Base-by-base conservation (phyloP, 2,888 invertebrate genomes). In the Eueremaeus valkanovi region DNA sequence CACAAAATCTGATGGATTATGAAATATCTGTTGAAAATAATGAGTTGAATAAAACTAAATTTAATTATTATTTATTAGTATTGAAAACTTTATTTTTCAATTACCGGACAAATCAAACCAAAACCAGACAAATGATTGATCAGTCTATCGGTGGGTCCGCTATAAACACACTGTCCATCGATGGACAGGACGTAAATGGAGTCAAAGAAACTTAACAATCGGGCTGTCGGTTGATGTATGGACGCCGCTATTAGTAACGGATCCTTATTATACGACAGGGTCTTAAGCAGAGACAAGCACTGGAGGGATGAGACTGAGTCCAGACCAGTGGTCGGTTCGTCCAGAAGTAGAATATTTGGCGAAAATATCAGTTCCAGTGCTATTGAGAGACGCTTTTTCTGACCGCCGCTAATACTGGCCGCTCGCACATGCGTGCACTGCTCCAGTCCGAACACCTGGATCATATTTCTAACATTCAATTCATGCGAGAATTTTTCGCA, bases 181-280 rank as follows among this genome's bases (percentile, higher is more conserved):
- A 27, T 27, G 11, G 75, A 75, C 24, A 76, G 21, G n/a, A 74
- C 72, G 29, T 76, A 76, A 9, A 75, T 16, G 27, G 74, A 31
- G 27, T 76, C 73, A 63, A 76, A 76, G 27, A 36, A 45, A 5
- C 33, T 24, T 24, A 76, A 24, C 16, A 76, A 21, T 42, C 51
- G 55, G 18, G 76, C 75, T 3, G 61, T 61, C 40, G 76, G 76
- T 24, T 76, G 76, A 73, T 76, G 76, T 49, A 76, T 75, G 18
- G 72, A 61, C 24, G 75, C 75, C 31, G 55, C 76, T 6, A 76
- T 75, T 24, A 76, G 72, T 31, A 70, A 18, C 18, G 74, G 76
- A 21, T 72, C 13, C 16, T 27, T 42, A 33, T 42, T 70, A 13
- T 29, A 31, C 5, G 70, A 58, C n/a, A 76, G 21, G 13, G 42